These are phyloP conservation scores for Chelidonichthys spinosus DNA, from an alignment of 2,797 vertebrate species.

Conservation along the genomic window DNA sequence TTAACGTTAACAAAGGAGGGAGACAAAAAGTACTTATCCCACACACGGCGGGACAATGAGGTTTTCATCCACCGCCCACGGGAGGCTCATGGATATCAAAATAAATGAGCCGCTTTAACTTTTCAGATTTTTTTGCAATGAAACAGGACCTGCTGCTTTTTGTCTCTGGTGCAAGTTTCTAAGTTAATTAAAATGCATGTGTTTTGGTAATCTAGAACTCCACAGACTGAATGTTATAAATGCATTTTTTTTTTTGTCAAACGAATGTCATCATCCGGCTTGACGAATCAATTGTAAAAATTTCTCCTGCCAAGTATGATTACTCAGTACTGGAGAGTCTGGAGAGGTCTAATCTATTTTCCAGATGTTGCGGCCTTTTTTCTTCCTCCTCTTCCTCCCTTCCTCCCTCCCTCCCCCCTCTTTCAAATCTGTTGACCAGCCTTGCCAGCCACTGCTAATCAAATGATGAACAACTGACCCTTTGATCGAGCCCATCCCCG, in stretches of 20 bases:
- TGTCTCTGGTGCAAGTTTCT: constrained; percentile 7
- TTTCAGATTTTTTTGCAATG: constrained; percentile 43
- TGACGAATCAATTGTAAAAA: constrained; percentile 58
- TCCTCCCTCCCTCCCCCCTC: neutral
- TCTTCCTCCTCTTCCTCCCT: neutral
- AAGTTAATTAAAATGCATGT: constrained; percentile 16
- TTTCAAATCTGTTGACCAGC: constrained; percentile 29
- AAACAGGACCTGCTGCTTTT: constrained; percentile 29
- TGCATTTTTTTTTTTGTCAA: constrained; percentile 31
- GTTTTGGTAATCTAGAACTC: constrained; percentile 26
- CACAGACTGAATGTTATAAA: constrained; percentile 24
- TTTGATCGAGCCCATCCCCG: constrained; percentile 41
- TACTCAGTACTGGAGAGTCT: constrained; percentile 45
- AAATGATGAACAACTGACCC: constrained; percentile 68
- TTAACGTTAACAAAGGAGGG: constrained; percentile 55
- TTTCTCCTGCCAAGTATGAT: constrained; percentile 49
- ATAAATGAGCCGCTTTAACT: constrained; percentile 45
- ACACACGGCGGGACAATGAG: constrained; percentile 45
- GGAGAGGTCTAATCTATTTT: constrained; percentile 52
- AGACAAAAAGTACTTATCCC: constrained; percentile 66
- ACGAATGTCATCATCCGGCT: constrained; percentile 47
- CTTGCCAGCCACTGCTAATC: constrained; percentile 53
- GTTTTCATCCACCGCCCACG: constrained; percentile 56
- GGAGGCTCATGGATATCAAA: constrained; percentile 45
- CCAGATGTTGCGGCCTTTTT: constrained; percentile 60